phyloP scores from a whole-genome alignment of 2,888 invertebrate species.

The Magallana nippona region DNA sequence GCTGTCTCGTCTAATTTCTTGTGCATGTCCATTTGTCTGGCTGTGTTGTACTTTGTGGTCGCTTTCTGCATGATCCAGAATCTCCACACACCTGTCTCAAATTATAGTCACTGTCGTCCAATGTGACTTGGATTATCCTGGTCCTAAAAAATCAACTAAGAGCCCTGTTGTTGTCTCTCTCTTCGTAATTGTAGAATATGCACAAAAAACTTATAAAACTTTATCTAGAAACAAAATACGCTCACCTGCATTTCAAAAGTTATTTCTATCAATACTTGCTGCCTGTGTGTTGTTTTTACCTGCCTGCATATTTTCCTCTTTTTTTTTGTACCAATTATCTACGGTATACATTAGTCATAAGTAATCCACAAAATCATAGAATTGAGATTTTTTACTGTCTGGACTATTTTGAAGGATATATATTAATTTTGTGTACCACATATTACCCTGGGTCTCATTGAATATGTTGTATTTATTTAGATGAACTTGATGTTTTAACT shows the following conservation, averaged over 20 bases:
- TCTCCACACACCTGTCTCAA: not conserved
- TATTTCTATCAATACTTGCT: not conserved
- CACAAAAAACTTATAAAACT: too few species aligned
- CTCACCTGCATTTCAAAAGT: slow-evolving; percentile 27
- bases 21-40: not conserved
- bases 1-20: slow-evolving; percentile 30
- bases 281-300: not conserved
- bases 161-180: not conserved
- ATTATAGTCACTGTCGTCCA: not conserved
- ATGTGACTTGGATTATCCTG: too few species aligned
- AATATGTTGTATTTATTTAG: not conserved
- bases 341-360: too few species aligned
- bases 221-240: not conserved
- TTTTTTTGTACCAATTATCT: not conserved
- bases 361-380: too few species aligned
- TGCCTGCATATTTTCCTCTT: not conserved
- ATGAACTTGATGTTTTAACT: too few species aligned
- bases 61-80: slow-evolving; percentile 30
- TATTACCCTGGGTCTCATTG: not conserved
- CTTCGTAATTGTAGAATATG: too few species aligned
- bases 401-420: too few species aligned
- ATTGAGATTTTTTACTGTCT: too few species aligned
- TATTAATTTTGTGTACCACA: not conserved
- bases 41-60: not conserved
- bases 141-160: too few species aligned